Percentiles rank a stretch among this genome's conserved stretches.
Evolutionary conservation across 2,888 invertebrate species (phyloP).

Genomic region (Syritta pipiens): DNA sequence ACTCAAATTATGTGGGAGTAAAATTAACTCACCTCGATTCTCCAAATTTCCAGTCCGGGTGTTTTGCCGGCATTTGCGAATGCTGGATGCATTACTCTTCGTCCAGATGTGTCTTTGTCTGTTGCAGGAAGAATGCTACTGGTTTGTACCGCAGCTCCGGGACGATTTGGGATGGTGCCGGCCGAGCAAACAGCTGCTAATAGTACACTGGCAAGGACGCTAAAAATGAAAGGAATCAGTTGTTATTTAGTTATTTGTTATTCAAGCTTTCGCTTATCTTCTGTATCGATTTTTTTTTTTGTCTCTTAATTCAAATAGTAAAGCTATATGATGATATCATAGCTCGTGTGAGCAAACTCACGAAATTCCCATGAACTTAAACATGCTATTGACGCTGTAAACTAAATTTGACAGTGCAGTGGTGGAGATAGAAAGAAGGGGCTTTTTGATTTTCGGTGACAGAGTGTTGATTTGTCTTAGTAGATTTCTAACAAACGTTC

Average conservation of each 20-base stretch:
- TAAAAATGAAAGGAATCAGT: too few relatives aligned
- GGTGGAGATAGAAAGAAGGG: background rate
- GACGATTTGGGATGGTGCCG: slow-evolving; percentile 75
- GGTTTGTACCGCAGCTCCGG: slow-evolving; percentile 75
- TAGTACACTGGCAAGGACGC: slow-evolving; percentile 73
- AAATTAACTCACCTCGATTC: slow-evolving; percentile 85
- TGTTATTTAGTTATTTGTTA: too few relatives aligned
- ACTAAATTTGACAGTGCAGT: background rate
- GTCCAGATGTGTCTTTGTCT: slow-evolving; percentile 73
- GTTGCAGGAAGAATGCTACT: slow-evolving; percentile 72
- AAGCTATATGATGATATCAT: slow-evolving; percentile 37
- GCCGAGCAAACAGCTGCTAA: slow-evolving; percentile 74
- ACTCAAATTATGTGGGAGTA: slow-evolving; percentile 7
- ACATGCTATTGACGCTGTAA: background rate
- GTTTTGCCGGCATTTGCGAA: slow-evolving; percentile 86
- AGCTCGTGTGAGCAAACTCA: slow-evolving; percentile 21
- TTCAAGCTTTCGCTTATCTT: too few relatives aligned
- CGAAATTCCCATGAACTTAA: slow-evolving; percentile 34
- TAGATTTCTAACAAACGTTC: too few relatives aligned
- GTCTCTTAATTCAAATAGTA: background rate
- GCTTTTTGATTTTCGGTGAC: too few relatives aligned
- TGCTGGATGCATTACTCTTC: slow-evolving; percentile 82
- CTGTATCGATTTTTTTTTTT: slow-evolving; percentile 41
- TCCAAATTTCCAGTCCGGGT: slow-evolving; percentile 88
- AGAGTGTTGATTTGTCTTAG: too few relatives aligned